Evolutionary conservation across 2,888 invertebrate genomes (phyloP), one percentile per base, ranked within the genome.

Genomic region (Stenoptilia bipunctidactyla): DNA sequence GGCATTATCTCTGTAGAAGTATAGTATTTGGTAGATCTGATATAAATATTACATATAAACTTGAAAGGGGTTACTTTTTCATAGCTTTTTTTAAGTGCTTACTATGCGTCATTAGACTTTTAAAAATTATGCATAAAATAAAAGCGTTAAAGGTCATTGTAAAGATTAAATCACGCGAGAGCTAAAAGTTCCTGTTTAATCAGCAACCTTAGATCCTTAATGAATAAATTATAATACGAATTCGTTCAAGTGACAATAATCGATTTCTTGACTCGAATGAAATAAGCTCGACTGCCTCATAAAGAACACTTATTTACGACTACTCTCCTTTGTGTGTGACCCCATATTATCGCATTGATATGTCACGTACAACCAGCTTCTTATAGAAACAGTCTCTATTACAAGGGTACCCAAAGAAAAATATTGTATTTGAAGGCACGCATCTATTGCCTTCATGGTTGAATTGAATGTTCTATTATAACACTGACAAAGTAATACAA

Each of bases 221-320:
- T 30, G 30, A 30, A 30, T 30, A 25, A 25, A n/a, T n/a, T n/a
- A n/a, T 8, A 30, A 30, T 30, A 8, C 30, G n/a, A 50, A 59
- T 52, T 55, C 54, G 65, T 69, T 67, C 64, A 61, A 55, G 53
- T 51, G 49, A 52, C 58, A 58, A 59, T 64, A 62, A 66, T 63
- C 61, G 58, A 70, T 63, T 67, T 62, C 61, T 55, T 55, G 51
- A 53, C 48, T 51, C 44, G 58, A 58, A 64, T 61, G 59, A 56
- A 50, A 49, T 62, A 61, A 62, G 55, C 53, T 55, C 55, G 53
- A 55, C 56, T 48, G 43, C 45, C 44, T 13, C 43, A 36, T 44
- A 38, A 40, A 43, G 27, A 27, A 27, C 15, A 27, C 35, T 40
- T 27, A 15, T 36, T 40, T 30, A 30, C 12, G 9, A 12, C n/a